Base-by-base conservation (phyloP, 2,113 vertebrate genomes). In the Pangasianodon gigas region DNA sequence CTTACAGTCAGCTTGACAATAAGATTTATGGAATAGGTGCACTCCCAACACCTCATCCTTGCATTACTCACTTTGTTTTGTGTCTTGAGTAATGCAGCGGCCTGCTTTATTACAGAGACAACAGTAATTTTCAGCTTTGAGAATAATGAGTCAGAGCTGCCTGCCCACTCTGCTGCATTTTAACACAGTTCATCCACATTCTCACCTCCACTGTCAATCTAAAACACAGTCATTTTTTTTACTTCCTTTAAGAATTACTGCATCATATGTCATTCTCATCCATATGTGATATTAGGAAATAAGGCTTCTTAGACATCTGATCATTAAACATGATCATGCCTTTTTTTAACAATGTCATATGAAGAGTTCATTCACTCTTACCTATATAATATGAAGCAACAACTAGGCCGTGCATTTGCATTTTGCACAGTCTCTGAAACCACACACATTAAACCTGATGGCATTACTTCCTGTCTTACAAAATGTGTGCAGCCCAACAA, bases 131-230 rank as follows among this genome's bases (percentile, higher is more conserved):
- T 41, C 41, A 74, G 32, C 46, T 87, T 77, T 44, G 29, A 75
- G 74, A 26, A 79, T 75, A 87, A 48, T 81, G 87, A 88, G n/a
- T 88, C 87, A 88, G 62, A 81, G 58, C 75, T 81, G 75, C 9
- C 87, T 67, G 74, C 74, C 86, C 44, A 65, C 56, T 32, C 54
- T 62, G 4, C 14, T 46, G 32, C 32, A 74, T 62, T 77, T 48
- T 26, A 54, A 79, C 56, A 48, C 26, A 83, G 14, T 44, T 54
- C 7, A 41, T 71, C 60, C 6, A 6, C 58, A 67, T 41, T 26
- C 87, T 69, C n/a, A 56, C 9, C 48, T 46, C 16, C 16, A 6
- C 18, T 58, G 46, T 44, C 58, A 58, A 19, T 86, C 44, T n/a
- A 60, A 46, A 58, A 29, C 9, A 58, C 10, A 4, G 10, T n/a